A percentile compares a stretch with the other conserved stretches of the same genome.
phyloP scores from a whole-genome alignment of 2,888 invertebrate species.

The Macaria notata region DNA sequence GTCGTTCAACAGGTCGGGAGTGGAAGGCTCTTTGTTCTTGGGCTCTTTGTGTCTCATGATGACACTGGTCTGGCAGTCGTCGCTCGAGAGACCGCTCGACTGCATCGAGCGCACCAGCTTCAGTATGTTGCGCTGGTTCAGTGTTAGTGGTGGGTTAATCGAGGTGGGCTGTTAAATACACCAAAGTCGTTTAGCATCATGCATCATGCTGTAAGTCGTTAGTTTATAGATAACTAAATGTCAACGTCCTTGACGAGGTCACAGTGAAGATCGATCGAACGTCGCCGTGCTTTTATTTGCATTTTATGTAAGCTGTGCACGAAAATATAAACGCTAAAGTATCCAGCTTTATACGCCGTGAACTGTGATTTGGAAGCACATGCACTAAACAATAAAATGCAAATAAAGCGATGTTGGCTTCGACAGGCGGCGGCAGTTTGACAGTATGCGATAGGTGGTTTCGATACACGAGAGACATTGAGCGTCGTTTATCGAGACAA shows the following conservation, averaged over 20 bases:
- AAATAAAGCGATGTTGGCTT: conserved; percentile 76
- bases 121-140: conserved; percentile 82
- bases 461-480: conserved; percentile 50
- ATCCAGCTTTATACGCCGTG: conserved; percentile 60
- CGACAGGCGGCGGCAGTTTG: conserved; percentile 54
- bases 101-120: conserved; percentile 83
- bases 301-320: conserved; percentile 81
- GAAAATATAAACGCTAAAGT: conserved; percentile 58
- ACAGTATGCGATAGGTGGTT: conserved; percentile 54
- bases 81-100: conserved; percentile 80
- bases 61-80: conserved; percentile 77
- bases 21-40: conserved; percentile 75
- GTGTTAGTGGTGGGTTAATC: conserved; percentile 81
- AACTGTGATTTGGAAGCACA: conserved; percentile 73
- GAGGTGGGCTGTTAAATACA: conserved; percentile 81
- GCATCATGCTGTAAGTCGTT: conserved; percentile 69
- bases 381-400: conserved; percentile 80
- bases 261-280: conserved; percentile 47
- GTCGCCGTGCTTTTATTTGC: conserved; percentile 69
- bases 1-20: conserved; percentile 83
- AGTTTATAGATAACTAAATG: conserved; percentile 43
- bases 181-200: conserved; percentile 73
- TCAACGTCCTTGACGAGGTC: conserved; percentile 51
- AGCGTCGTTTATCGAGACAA: conserved; percentile 39
- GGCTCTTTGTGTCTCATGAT: conserved; percentile 78